Conservation (phyloP, 92 coral and sea anemone genomes). For the Phenganax marumi region DNA sequence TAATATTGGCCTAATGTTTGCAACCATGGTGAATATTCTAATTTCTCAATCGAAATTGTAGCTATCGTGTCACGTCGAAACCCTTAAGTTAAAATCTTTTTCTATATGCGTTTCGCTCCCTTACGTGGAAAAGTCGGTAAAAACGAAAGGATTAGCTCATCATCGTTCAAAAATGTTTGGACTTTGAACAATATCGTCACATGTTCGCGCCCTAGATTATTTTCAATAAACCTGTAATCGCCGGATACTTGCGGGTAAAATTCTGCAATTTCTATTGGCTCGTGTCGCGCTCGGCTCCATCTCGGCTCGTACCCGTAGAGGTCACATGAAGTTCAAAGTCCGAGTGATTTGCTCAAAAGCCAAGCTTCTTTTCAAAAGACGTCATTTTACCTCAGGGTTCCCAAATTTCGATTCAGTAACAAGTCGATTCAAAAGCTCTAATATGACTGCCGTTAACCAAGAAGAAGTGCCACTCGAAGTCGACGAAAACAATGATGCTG, state of each 20-base stretch:
- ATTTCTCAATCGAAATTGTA: background rate
- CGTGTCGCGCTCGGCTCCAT: background rate
- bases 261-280: constrained; percentile 14
- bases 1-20: background rate
- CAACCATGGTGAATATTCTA: background rate
- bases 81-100: too few species aligned
- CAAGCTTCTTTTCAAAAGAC: constrained; percentile 12
- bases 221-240: too few species aligned
- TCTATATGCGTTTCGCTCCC: too few species aligned
- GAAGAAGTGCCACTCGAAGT: constrained; percentile 6
- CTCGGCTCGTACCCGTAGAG: background rate
- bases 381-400: background rate
- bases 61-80: background rate
- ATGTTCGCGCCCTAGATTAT: background rate
- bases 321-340: constrained; percentile 22
- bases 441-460: constrained; percentile 1
- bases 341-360: background rate
- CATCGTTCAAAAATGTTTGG: background rate
- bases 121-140: background rate
- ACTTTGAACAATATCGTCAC: constrained; percentile 25
- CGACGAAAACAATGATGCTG: constrained; percentile 1
- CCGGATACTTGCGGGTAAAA: too few species aligned
- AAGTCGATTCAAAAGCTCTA: background rate
- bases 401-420: background rate
- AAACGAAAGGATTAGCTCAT: constrained; percentile 16